These are phyloP conservation scores for Pyrocephalus nanus DNA, from an alignment of 2,797 vertebrate genomes.

Conservation along the genomic window DNA sequence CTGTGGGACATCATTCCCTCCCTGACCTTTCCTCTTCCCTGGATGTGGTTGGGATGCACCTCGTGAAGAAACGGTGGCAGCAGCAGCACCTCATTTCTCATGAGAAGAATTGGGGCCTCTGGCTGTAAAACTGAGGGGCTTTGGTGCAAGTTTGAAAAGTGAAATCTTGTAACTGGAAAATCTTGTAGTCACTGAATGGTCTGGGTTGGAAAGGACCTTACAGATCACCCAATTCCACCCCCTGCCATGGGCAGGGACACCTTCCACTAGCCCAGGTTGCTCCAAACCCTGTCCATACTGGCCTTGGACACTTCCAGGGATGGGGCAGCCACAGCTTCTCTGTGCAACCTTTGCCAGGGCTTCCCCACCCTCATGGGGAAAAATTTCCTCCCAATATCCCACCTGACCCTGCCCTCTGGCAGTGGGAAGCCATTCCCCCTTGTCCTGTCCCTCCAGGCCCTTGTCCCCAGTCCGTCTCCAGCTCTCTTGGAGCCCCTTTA, in stretches of 20 bases:
- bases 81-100: rapidly evolving
- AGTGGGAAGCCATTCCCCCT: neutral
- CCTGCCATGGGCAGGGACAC: neutral
- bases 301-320: neutral
- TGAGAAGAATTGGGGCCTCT: neutral
- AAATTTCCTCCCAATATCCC: neutral
- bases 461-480: neutral
- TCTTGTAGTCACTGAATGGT: neutral
- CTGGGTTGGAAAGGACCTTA: neutral
- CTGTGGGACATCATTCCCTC: neutral
- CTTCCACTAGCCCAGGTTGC: neutral
- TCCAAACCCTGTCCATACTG: neutral
- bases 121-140: neutral
- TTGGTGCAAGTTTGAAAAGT: neutral
- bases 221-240: too few relatives aligned
- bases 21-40: neutral
- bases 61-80: neutral
- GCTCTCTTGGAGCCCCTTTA: neutral
- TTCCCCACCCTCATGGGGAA: neutral
- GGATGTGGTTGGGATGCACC: neutral
- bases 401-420: too few relatives aligned
- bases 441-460: neutral
- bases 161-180: neutral
- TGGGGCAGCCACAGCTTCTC: neutral
- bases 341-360: neutral